Evolutionary conservation across 2,113 vertebrate genomes (phyloP).

Genomic region (Sylvia atricapilla): DNA sequence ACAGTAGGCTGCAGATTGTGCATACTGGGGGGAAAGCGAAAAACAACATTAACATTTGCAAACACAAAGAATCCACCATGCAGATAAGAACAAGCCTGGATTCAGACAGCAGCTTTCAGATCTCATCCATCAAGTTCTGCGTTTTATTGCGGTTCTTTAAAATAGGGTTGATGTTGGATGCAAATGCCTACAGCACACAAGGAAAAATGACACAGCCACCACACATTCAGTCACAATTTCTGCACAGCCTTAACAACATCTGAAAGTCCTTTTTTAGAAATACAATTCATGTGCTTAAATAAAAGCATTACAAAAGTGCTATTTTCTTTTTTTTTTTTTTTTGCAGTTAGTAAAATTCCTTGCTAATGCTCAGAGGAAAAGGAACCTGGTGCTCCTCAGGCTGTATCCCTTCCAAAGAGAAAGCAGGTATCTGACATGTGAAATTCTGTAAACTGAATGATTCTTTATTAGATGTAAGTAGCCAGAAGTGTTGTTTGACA

Average conservation of each 20-base stretch:
- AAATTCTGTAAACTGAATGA: not conserved
- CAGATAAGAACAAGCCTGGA: not conserved
- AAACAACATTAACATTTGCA: conserved; percentile 44
- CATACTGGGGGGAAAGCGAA: conserved; percentile 74
- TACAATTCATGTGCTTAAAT: not conserved
- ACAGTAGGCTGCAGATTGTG: conserved; percentile 82
- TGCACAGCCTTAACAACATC: not conserved
- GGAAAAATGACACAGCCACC: not conserved
- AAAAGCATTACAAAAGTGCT: not conserved
- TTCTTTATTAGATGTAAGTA: not conserved
- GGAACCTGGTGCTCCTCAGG: not conserved
- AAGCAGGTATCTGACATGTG: not conserved
- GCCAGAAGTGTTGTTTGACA: not conserved
- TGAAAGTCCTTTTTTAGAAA: not conserved
- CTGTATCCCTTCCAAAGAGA: not conserved
- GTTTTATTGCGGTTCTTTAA: not conserved
- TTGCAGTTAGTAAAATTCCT: not conserved
- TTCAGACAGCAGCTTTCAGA: not conserved
- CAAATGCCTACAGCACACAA: not conserved
- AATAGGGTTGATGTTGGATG: not conserved
- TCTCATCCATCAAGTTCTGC: not conserved
- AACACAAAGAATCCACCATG: not conserved
- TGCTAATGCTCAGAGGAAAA: not conserved
- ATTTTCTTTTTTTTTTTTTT: not conserved
- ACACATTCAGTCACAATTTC: not conserved